phyloP scores from a whole-genome alignment of 2,113 vertebrate genomes.

The Nothobranchius furzeri region DNA sequence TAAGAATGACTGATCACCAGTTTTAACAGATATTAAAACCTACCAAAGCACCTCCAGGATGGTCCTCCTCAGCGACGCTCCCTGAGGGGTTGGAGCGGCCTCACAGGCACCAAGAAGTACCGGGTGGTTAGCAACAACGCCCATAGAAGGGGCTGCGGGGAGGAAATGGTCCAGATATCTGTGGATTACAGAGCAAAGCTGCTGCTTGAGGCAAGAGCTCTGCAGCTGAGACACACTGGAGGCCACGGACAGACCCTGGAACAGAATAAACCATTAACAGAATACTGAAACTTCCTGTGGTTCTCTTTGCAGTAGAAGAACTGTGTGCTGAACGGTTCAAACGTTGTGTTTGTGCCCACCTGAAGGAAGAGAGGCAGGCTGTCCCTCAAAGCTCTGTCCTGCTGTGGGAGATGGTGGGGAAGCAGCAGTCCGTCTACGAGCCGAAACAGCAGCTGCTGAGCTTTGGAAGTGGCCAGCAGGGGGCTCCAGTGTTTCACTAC shows the following conservation, averaged over 20 bases:
- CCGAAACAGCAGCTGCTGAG: constrained; percentile 90
- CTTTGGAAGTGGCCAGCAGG: constrained; percentile 91
- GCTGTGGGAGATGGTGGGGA: constrained; percentile 88
- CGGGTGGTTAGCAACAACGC: constrained; percentile 83
- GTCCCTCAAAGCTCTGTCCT: constrained; percentile 88
- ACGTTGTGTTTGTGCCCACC: constrained; percentile 69
- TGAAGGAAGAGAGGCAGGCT: constrained; percentile 92
- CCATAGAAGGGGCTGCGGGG: constrained; percentile 74
- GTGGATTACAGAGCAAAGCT: constrained; percentile 83
- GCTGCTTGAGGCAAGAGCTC: constrained; percentile 86
- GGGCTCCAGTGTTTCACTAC: constrained; percentile 94
- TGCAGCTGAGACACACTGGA: constrained; percentile 85
- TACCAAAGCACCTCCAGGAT: constrained; percentile 78
- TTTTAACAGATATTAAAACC: constrained; percentile 13
- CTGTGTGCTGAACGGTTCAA: background rate
- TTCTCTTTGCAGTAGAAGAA: background rate
- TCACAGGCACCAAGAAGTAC: constrained; percentile 85
- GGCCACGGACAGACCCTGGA: constrained; percentile 88
- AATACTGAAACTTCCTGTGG: background rate
- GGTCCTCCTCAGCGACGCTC: constrained; percentile 68
- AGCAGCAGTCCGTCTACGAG: constrained; percentile 91
- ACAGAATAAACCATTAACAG: background rate
- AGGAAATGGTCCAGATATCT: constrained; percentile 94
- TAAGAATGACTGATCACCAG: too few species aligned
- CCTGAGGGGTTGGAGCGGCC: constrained; percentile 59